Base-by-base conservation (phyloP, 1,140 invertebrate species). In the Ptiloglossa arizonensis region DNA sequence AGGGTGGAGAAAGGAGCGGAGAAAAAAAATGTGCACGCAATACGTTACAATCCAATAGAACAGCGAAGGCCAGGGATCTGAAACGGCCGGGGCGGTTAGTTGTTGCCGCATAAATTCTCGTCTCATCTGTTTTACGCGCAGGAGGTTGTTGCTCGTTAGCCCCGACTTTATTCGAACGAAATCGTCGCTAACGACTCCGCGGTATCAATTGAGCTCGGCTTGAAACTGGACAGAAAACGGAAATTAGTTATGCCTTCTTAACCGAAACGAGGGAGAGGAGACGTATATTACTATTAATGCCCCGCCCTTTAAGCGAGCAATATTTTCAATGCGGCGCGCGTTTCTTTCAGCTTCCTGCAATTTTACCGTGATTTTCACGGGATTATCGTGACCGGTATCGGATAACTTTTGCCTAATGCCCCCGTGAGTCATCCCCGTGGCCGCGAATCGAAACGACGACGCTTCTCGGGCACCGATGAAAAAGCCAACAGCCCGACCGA, bases 401-500 rank as follows among this genome's bases (percentile, higher is more conserved):
- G 32, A 3, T 22, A 38, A n/a, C 19, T n/a, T 0, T 38, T 5
- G 66, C 9, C 46, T 48, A 48, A 70, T 70, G 41, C 44, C 22
- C 41, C 8, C 59, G 35, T n/a, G 48, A 69, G 64, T 80, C 71
- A 66, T 32, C n/a, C 52, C 66, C 57, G 46, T 32, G 54, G 8
- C 50, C 64, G 63, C 71, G 68, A 83, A 56, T 81, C 73, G 68
- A 83, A 56, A 78, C 73, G 72, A 54, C 63, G 63, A 24, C 52
- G 50, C 17, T 66, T n/a, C 41, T 76, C 48, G 11, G 0, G 27
- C 29, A n/a, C 17, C 17, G 27, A 46, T n/a, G 75, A 62, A 72
- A 35, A 70, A 83, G 73, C 8, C 54, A 81, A 27, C 54, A 73
- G 41, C n/a, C n/a, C n/a, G n/a, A 15, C 60, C 48, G 52, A 46